phyloP scores from a whole-genome alignment of 1,140 invertebrate species.

The Drosophila ficusphila region DNA sequence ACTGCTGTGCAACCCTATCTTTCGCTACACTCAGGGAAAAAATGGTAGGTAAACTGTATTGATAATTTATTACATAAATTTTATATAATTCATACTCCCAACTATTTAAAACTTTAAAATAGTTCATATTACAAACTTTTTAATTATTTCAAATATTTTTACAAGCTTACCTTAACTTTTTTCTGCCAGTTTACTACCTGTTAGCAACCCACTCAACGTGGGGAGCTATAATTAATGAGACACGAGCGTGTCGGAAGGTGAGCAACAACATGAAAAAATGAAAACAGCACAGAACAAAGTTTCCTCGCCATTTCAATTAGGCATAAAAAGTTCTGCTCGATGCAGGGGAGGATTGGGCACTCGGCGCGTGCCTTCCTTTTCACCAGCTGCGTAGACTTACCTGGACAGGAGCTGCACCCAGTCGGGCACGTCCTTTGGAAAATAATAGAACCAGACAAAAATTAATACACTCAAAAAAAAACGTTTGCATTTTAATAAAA shows the following conservation, averaged over 20 bases:
- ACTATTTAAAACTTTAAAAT: not conserved
- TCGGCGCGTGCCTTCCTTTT: constrained; percentile 49
- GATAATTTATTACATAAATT: too few species aligned
- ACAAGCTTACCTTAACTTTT: not conserved
- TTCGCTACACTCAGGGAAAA: constrained; percentile 14
- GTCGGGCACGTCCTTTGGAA: constrained; percentile 71
- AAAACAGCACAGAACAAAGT: constrained; percentile 48
- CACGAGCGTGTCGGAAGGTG: constrained; percentile 75
- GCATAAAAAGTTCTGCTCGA: constrained; percentile 62
- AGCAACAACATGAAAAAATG: constrained; percentile 32
- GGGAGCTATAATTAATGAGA: constrained; percentile 76
- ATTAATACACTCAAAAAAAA: constrained; percentile 14
- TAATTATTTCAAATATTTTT: not conserved
- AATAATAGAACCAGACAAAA: constrained; percentile 42
- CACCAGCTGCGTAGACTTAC: constrained; percentile 19
- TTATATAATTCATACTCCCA: too few species aligned
- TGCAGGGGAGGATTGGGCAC: constrained; percentile 61
- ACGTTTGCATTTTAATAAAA: not conserved
- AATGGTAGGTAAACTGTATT: too few species aligned
- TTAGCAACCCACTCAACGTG: constrained; percentile 64
- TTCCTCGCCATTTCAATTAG: constrained; percentile 75
- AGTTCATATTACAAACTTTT: not conserved
- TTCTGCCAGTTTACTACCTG: constrained; percentile 55
- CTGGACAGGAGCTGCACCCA: constrained; percentile 67
- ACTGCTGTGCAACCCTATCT: constrained; percentile 56